Evolutionary conservation across 2,888 invertebrate species (phyloP).

Genomic region (Apocheima hispidaria): DNA sequence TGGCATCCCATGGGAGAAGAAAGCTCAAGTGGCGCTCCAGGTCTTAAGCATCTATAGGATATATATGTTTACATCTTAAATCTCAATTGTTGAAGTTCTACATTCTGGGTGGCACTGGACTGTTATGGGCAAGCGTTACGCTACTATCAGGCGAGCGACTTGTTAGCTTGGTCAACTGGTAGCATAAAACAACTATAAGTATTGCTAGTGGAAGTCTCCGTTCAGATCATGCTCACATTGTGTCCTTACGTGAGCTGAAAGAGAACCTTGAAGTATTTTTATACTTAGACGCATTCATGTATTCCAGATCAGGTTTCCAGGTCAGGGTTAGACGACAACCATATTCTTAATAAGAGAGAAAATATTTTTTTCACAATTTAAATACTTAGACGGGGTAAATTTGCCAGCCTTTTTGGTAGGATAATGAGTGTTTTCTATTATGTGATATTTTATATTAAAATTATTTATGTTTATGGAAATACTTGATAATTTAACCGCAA

Average conservation of each 20-base stretch:
- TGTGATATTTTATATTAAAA: no score
- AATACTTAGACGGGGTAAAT: no score
- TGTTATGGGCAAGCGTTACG: no score
- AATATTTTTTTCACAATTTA: conserved; percentile 36
- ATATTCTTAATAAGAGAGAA: conserved; percentile 49
- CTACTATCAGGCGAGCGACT: no score
- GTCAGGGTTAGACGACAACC: conserved; percentile 49
- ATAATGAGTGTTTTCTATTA: no score
- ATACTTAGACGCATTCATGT: conserved; percentile 56
- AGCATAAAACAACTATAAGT: no score
- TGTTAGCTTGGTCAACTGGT: no score
- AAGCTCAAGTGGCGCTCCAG: conserved; percentile 12
- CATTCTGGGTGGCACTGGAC: no score
- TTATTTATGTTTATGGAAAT: conserved; percentile 3
- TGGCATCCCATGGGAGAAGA: background rate
- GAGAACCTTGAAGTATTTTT: conserved; percentile 57
- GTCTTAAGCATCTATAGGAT: background rate
- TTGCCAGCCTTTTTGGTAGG: no score
- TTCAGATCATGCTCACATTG: conserved; percentile 48
- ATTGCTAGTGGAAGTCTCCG: conserved; percentile 51
- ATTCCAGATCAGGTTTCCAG: conserved; percentile 65
- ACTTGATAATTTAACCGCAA: conserved; percentile 10
- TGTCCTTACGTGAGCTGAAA: conserved; percentile 59
- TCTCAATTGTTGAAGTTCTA: no score
- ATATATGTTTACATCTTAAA: no score